Percentiles rank a stretch among this genome's conserved stretches.
These are phyloP conservation scores for Papilio polytes DNA, from an alignment of 1,140 invertebrate species.

Conservation along the genomic window DNA sequence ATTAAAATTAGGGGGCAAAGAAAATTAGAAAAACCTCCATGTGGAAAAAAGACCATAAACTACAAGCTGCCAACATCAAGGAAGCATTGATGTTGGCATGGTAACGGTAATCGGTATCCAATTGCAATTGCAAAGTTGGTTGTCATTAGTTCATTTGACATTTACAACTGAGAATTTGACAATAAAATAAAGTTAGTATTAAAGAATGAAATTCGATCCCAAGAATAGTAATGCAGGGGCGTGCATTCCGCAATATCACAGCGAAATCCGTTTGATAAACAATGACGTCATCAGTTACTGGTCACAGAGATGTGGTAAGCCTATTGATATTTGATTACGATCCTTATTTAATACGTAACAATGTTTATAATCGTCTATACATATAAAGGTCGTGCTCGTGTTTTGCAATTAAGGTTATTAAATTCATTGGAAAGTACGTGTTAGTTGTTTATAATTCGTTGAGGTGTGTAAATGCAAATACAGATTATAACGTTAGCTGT, in stretches of 20 bases:
- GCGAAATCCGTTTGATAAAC: background rate
- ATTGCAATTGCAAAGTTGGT: too few species aligned
- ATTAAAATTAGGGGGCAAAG: too few species aligned
- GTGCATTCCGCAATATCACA: background rate
- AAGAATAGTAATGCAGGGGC: background rate
- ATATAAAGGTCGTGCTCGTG: background rate
- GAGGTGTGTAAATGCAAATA: background rate
- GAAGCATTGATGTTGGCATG: too few species aligned
- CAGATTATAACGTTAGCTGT: background rate
- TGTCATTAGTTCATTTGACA: too few species aligned
- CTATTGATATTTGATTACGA: background rate
- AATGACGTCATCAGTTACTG: background rate
- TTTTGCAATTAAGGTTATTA: constrained; percentile 2
- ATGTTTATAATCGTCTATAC: background rate
- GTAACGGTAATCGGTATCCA: too few species aligned
- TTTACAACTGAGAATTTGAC: too few species aligned
- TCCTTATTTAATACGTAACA: background rate
- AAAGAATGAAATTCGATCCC: too few species aligned
- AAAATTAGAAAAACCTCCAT: too few species aligned
- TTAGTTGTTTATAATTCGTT: background rate
- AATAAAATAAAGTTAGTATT: too few species aligned
- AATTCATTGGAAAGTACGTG: background rate
- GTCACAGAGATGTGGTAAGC: background rate
- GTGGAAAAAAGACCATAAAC: too few species aligned
- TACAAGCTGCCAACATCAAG: too few species aligned